A percentile compares a stretch with the other conserved stretches of the same genome.
Conservation (phyloP, 2,888 invertebrate genomes). For the Dryobotodes eremita region DNA sequence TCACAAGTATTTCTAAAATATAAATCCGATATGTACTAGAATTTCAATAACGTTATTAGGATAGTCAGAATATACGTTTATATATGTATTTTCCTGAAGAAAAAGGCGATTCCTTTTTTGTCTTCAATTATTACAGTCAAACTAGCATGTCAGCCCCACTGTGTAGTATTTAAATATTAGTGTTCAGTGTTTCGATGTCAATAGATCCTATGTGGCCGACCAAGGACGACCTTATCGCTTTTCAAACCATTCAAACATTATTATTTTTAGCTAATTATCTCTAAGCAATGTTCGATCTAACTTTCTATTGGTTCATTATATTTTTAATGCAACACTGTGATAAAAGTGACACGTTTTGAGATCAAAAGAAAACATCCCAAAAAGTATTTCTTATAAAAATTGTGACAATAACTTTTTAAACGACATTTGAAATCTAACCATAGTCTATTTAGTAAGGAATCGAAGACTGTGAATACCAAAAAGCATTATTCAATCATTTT, state of each 20-base stretch:
- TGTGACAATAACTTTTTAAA: slow-evolving; percentile 65
- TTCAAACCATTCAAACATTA: background rate
- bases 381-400: slow-evolving; percentile 58
- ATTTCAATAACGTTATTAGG: background rate
- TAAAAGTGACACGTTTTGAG: slow-evolving; percentile 57
- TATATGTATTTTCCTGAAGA: background rate
- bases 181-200: slow-evolving; percentile 39
- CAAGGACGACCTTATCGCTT: slow-evolving; percentile 42
- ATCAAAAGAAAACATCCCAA: slow-evolving; percentile 36
- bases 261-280: background rate
- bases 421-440: slow-evolving; percentile 57
- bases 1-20: slow-evolving; percentile 36
- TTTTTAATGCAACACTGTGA: slow-evolving; percentile 66
- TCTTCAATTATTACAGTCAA: slow-evolving; percentile 5
- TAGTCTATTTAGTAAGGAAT: slow-evolving; percentile 70
- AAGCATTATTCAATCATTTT: slow-evolving; percentile 70
- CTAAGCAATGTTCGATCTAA: slow-evolving; percentile 22
- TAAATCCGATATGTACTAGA: slow-evolving; percentile 9
- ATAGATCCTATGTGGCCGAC: slow-evolving; percentile 30
- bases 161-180: slow-evolving; percentile 24
- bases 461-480: slow-evolving; percentile 80
- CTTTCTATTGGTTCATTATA: slow-evolving; percentile 43
- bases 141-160: background rate
- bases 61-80: slow-evolving; percentile 14
- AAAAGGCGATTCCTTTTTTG: background rate